Conservation (phyloP, 2,113 vertebrate genomes). For the Corythoichthys intestinalis region DNA sequence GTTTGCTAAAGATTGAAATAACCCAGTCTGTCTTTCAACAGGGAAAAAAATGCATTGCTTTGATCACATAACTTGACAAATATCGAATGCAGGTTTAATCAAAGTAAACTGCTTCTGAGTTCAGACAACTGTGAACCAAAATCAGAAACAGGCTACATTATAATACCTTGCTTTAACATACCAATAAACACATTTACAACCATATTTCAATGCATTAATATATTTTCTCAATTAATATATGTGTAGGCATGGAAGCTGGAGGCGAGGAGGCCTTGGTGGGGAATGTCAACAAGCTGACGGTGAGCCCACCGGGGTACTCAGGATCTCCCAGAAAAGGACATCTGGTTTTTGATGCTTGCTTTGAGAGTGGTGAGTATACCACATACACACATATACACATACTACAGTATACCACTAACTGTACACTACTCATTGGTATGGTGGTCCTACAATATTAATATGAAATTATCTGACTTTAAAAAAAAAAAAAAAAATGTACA, state of each 20-base stretch:
- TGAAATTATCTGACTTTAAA: neutral
- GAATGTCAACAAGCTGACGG: constrained; percentile 85
- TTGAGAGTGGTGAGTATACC: constrained; percentile 90
- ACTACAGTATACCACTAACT: neutral
- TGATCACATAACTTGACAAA: too few relatives aligned
- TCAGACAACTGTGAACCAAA: too few relatives aligned
- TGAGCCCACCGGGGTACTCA: constrained; percentile 80
- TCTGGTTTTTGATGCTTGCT: constrained; percentile 94
- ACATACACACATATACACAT: neutral
- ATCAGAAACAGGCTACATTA: too few relatives aligned
- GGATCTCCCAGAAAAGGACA: constrained; percentile 86
- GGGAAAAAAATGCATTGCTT: too few relatives aligned
- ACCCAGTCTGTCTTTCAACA: too few relatives aligned
- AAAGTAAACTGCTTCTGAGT: too few relatives aligned
- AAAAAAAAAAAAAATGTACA: neutral
- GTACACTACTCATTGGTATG: neutral
- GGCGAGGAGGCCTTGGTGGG: constrained; percentile 87
- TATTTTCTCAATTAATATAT: neutral
- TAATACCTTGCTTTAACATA: too few relatives aligned
- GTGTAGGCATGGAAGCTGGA: constrained; percentile 78
- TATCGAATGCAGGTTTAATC: too few relatives aligned
- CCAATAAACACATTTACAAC: neutral
- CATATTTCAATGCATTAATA: neutral
- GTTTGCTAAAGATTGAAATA: too few relatives aligned
- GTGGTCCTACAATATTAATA: neutral